A percentile compares a stretch with the other conserved stretches of the same genome.
phyloP scores from a whole-genome alignment of 1,140 invertebrate species.

The Ceratina japonica region DNA sequence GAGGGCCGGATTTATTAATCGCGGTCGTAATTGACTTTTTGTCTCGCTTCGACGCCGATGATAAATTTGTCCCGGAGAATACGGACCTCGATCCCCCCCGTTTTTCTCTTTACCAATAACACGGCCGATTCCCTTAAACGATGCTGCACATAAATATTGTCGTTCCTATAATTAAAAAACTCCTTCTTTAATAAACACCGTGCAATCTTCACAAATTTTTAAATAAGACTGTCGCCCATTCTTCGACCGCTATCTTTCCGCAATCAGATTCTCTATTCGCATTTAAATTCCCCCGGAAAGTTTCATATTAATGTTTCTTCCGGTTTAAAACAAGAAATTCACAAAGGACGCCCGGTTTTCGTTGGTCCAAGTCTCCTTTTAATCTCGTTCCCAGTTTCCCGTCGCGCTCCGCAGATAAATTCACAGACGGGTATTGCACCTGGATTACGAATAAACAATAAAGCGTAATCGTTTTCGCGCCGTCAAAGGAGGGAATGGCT shows the following conservation, averaged over 20 bases:
- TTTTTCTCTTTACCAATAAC: background rate
- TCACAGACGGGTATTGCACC: background rate
- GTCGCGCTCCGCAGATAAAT: background rate
- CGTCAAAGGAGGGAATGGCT: background rate
- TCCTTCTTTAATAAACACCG: background rate
- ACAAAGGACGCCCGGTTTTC: no score
- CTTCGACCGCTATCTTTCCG: no score
- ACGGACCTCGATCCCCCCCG: background rate
- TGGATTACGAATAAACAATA: background rate
- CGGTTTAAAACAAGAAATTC: no score
- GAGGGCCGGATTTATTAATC: conserved; percentile 34
- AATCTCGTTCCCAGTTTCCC: background rate
- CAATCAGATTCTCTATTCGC: no score
- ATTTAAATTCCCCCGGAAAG: no score
- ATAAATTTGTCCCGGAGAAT: conserved; percentile 38
- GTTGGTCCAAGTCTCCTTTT: background rate
- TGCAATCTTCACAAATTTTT: no score
- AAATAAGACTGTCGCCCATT: no score
- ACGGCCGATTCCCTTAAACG: no score
- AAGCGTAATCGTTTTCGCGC: background rate
- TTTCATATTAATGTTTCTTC: no score
- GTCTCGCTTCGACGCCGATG: conserved; percentile 20
- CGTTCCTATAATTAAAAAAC: no score
- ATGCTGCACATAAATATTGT: no score
- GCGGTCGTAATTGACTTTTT: conserved; percentile 44